Evolutionary conservation across 2,888 invertebrate species (phyloP), one percentile per base, ranked within the genome.

Genomic region (Omphaloscelis lunosa): DNA sequence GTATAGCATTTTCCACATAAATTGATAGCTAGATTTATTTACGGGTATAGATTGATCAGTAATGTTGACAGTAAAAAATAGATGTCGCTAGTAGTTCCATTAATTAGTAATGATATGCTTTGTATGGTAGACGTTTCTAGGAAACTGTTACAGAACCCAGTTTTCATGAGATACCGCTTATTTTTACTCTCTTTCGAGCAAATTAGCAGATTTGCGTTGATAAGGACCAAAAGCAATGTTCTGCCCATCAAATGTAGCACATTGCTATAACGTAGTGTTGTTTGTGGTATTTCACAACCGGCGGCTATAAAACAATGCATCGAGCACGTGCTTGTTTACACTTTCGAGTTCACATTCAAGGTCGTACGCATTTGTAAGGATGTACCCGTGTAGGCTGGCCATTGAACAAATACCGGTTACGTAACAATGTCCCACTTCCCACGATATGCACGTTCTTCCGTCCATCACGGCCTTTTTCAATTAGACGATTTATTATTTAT

Each of bases 341-440:
- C 95, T 96, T 95, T 95, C 94, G 95, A 96, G 96, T 96, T 96
- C 95, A 95, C 95, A 95, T 95, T 94, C 95, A 96, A 96, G 96
- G 96, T 95, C 96, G 95, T 95, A 95, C 96, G 96, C 95, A 96
- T 96, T 96, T 96, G 96, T 96, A 96, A 96, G 96, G 96, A 96
- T 96, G 96, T 96, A 93, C 94, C 94, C 92, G 95, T 94, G 95
- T 96, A 94, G 95, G 96, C 92, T 94, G 95, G 93, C 92, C 95
- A 93, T 93, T 92, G 93, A 95, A 95, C 95, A 95, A 96, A 96
- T 95, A 96, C 95, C 95, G 95, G 94, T 96, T 96, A 96, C 94
- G 91, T 95, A 95, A 96, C 93, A 93, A 91, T 94, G 96, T 93
- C 94, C 95, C 93, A 95, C 95, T 96, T 96, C 96, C 94, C 96